Evolutionary conservation across 1,140 invertebrate species (phyloP).

Genomic region (Drosophila insularis): DNA sequence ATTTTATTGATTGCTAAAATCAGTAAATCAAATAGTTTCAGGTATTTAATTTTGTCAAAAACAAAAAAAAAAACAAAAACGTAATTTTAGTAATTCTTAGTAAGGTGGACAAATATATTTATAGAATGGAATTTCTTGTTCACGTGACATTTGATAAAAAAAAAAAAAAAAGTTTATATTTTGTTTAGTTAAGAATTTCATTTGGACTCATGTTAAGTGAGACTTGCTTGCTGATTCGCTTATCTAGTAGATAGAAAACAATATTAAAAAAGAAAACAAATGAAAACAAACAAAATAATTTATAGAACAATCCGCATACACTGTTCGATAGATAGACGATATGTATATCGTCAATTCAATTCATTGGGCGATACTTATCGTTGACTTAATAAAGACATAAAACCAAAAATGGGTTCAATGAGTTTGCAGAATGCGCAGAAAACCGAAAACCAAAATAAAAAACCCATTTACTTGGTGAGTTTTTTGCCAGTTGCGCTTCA

Average conservation of each 20-base stretch:
- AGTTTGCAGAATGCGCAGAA: conserved; percentile 64
- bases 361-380: conserved; percentile 59
- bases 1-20: neutral
- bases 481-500: conserved; percentile 46
- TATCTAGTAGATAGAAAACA: conserved; percentile 30
- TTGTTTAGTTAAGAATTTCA: conserved; percentile 33
- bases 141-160: conserved; percentile 44
- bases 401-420: conserved; percentile 50
- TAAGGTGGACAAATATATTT: neutral
- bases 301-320: conserved; percentile 24
- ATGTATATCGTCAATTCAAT: conserved; percentile 4
- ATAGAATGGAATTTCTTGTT: neutral
- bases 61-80: too few species aligned
- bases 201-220: conserved; percentile 15
- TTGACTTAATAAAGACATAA: conserved; percentile 69
- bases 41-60: too few species aligned
- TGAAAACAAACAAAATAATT: neutral
- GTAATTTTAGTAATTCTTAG: neutral
- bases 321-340: conserved; percentile 16
- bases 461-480: conserved; percentile 5
- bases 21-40: neutral
- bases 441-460: conserved; percentile 16
- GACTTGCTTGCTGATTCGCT: conserved; percentile 30
- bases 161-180: conserved; percentile 24
- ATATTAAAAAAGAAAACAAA: too few species aligned